phyloP scores from a whole-genome alignment of 2,113 vertebrate species.

The Turdus rufiventris region DNA sequence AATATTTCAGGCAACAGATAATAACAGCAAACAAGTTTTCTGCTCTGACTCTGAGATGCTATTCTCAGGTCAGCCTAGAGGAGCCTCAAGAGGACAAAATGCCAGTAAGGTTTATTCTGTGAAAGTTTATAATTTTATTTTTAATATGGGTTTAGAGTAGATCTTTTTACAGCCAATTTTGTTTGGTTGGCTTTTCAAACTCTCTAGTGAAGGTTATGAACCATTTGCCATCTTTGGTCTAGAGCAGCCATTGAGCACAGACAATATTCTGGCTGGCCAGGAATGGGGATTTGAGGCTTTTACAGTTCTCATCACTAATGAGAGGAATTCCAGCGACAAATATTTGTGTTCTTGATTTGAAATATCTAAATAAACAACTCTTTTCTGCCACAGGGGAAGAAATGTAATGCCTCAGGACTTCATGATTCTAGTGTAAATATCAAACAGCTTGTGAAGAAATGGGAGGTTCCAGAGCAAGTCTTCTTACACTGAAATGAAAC shows the following conservation, averaged over 20 bases:
- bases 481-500: slow-evolving; percentile 19
- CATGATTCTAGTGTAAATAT: slow-evolving; percentile 8
- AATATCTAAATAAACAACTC: not conserved
- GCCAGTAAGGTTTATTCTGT: not conserved
- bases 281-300: not conserved
- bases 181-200: not conserved
- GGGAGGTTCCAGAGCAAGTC: slow-evolving; percentile 28
- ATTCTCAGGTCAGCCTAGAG: not conserved
- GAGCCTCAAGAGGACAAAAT: not conserved
- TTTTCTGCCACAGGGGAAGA: not conserved
- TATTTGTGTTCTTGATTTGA: not conserved
- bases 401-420: slow-evolving; percentile 7
- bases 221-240: not conserved
- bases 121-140: not conserved
- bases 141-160: not conserved
- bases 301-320: not conserved
- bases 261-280: not conserved
- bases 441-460: slow-evolving; percentile 39
- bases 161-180: not conserved
- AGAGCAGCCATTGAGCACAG: not conserved
- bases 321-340: not conserved
- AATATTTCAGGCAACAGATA: not conserved
- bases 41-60: not conserved
- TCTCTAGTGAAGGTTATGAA: not conserved
- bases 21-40: not conserved